A percentile compares a stretch with the other conserved stretches of the same genome.
phyloP scores from a whole-genome alignment of 2,797 vertebrate species.

The Lateolabrax maculatus region DNA sequence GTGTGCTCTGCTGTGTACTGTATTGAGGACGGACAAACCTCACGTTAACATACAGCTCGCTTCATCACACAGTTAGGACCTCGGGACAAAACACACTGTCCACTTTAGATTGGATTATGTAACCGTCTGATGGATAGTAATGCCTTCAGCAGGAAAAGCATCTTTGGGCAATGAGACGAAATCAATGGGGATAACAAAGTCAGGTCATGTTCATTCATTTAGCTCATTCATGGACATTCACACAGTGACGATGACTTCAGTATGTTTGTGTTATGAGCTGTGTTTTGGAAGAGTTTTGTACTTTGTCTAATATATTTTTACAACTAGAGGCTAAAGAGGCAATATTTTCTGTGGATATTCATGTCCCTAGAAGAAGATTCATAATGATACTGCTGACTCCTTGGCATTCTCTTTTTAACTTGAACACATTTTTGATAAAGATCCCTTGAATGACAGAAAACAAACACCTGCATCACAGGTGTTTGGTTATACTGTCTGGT shows the following conservation, averaged over 20 bases:
- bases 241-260: too few species aligned
- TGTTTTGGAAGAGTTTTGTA: neutral
- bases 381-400: neutral
- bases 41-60: constrained; percentile 22
- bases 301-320: neutral
- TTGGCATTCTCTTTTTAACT: neutral
- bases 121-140: constrained; percentile 54
- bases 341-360: neutral
- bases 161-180: constrained; percentile 49
- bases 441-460: neutral
- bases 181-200: constrained; percentile 52
- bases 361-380: neutral
- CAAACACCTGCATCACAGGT: neutral
- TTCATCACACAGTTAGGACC: constrained; percentile 26
- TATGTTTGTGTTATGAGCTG: neutral
- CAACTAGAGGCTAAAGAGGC: neutral
- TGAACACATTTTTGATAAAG: neutral
- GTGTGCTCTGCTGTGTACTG: constrained; percentile 40
- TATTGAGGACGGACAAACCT: neutral
- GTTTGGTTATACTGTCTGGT: neutral
- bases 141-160: constrained; percentile 39
- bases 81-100: constrained; percentile 21
- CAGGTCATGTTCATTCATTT: constrained; percentile 17
- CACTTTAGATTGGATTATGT: constrained; percentile 49
- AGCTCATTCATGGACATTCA: constrained; percentile 13